Percentiles rank a stretch among this genome's conserved stretches.
Conservation (phyloP, 2,797 vertebrate species). For the Sphaeramia orbicularis region DNA sequence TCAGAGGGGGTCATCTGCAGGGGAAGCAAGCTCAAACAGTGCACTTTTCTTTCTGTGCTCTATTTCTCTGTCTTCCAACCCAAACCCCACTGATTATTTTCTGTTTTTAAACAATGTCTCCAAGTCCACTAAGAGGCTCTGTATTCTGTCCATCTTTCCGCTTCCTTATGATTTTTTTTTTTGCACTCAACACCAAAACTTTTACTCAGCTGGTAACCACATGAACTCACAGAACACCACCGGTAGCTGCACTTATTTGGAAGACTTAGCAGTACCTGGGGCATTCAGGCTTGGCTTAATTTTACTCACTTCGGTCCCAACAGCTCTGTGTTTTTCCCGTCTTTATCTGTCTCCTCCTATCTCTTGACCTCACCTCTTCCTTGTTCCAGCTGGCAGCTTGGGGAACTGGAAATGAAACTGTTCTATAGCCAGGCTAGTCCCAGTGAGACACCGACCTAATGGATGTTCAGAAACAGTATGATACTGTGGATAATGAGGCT, state of each 20-base stretch:
- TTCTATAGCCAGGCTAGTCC: conserved; percentile 19
- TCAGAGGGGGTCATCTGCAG: conserved; percentile 60
- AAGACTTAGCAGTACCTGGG: conserved; percentile 35
- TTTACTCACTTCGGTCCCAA: conserved; percentile 13
- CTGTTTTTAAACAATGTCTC: conserved; percentile 39
- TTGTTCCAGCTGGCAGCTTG: conserved; percentile 40
- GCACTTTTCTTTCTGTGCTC: conserved; percentile 45
- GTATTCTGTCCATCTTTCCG: conserved; percentile 27
- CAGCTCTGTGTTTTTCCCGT: conserved; percentile 8
- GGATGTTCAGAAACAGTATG: conserved; percentile 26
- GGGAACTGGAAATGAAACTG: conserved; percentile 48
- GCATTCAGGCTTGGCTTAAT: conserved; percentile 27
- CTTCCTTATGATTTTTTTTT: conserved; percentile 32
- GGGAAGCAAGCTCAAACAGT: conserved; percentile 59
- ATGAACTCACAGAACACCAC: conserved; percentile 29
- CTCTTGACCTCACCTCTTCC: conserved; percentile 40
- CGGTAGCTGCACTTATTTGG: conserved; percentile 36
- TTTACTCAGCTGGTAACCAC: conserved; percentile 49
- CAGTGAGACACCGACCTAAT: conserved; percentile 38
- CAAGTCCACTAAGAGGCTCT: conserved; percentile 21
- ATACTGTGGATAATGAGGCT: conserved; percentile 23
- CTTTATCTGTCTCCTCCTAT: conserved; percentile 31
- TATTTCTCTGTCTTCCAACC: conserved; percentile 22
- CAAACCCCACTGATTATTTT: conserved; percentile 30
- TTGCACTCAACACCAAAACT: conserved; percentile 10